A percentile compares a stretch with the other conserved stretches of the same genome.
These are phyloP conservation scores for Heliconius melpomene DNA, from an alignment of 1,140 invertebrate species.

Conservation along the genomic window DNA sequence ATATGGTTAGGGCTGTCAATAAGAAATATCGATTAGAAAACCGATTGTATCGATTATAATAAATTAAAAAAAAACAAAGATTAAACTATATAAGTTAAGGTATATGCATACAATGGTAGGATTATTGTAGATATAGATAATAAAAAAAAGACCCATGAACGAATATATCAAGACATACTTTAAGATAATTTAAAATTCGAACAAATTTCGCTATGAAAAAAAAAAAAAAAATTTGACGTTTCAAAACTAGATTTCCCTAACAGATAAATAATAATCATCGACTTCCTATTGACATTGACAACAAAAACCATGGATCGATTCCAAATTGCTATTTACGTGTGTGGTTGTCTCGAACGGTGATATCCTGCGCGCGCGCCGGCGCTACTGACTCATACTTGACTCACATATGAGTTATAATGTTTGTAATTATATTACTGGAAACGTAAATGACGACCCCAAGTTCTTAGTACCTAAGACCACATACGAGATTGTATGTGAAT, in stretches of 20 bases:
- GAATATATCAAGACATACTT: background rate
- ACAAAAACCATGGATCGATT: slow-evolving; percentile 68
- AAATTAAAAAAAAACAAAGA: background rate
- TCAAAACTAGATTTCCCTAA: background rate
- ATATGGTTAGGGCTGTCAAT: slow-evolving; percentile 37
- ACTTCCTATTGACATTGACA: slow-evolving; percentile 50
- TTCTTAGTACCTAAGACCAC: slow-evolving; percentile 52
- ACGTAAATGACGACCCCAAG: slow-evolving; percentile 53
- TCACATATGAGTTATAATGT: slow-evolving; percentile 41
- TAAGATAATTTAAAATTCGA: background rate
- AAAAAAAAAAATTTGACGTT: background rate
- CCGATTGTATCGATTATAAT: background rate
- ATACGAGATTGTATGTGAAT: slow-evolving; percentile 23
- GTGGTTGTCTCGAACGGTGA: slow-evolving; percentile 68
- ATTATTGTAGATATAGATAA: too few species aligned
- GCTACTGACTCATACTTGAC: slow-evolving; percentile 63
- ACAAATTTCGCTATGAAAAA: background rate
- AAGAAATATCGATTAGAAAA: background rate
- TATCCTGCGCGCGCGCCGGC: slow-evolving; percentile 61
- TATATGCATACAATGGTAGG: too few species aligned
- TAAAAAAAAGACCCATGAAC: background rate
- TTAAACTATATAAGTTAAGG: background rate
- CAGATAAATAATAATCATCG: slow-evolving; percentile 16
- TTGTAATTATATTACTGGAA: slow-evolving; percentile 70
- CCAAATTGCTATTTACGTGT: slow-evolving; percentile 73